Evolutionary conservation across 2,888 invertebrate species (phyloP).

Genomic region (Leistus spinibarbis): DNA sequence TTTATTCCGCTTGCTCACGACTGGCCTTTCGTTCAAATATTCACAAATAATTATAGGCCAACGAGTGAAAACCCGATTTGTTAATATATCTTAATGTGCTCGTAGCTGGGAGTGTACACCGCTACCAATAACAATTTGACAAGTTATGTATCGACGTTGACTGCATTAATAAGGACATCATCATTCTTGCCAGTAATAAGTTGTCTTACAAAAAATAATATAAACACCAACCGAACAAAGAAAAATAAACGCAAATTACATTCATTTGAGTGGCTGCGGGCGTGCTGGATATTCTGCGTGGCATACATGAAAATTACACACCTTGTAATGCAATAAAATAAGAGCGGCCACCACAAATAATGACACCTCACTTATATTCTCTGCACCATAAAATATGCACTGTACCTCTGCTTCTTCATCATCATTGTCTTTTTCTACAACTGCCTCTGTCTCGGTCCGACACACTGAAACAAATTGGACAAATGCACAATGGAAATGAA

Average conservation of each 20-base stretch:
- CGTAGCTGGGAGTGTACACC: neutral
- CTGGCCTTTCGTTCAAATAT: no score
- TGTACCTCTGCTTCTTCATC: no score
- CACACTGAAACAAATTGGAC: neutral
- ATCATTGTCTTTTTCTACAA: neutral
- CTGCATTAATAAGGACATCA: neutral
- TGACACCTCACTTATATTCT: slow-evolving; percentile 10
- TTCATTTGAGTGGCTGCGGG: neutral
- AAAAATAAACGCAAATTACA: neutral
- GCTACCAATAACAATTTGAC: neutral
- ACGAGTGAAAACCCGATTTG: neutral
- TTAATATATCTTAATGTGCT: no score
- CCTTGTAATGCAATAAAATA: slow-evolving; percentile 18
- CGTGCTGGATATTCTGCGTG: neutral
- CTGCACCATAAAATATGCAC: slow-evolving; percentile 12
- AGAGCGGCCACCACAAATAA: slow-evolving; percentile 8
- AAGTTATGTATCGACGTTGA: neutral
- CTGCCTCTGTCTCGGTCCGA: neutral
- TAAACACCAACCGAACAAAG: no score
- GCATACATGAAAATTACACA: slow-evolving; percentile 22
- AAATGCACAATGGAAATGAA: neutral
- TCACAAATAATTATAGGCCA: no score
- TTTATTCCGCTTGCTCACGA: no score
- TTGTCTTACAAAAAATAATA: neutral
- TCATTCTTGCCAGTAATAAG: neutral